Evolutionary conservation across 64 coral and sea anemone species (phyloP), one percentile per base, ranked within the genome.

Genomic region (Cladopsammia gracilis): DNA sequence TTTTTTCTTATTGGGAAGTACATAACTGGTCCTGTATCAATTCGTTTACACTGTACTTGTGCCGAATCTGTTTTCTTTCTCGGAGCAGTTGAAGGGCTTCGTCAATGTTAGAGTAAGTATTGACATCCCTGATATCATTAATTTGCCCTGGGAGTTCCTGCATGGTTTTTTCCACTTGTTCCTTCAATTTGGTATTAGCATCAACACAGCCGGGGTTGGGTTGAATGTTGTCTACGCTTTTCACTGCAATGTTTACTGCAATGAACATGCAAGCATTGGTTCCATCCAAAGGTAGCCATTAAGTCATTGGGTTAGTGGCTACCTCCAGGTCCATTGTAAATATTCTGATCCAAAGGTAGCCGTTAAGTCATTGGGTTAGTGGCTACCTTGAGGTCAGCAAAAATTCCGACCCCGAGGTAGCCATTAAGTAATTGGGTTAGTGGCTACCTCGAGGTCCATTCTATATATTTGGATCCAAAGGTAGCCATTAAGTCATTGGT

Each of bases 21-120:
- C 75, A 78, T 15, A 78, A 58, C 53, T 78, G 75, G 44, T 78
- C 75, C 47, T 49, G 13, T 22, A 78, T 51, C 75, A 78, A 4
- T 16, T 78, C 75, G 12, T 2, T 51, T 47, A 75, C 8, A 6
- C 18, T 20, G 44, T n/a, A 78, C 18, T 43, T 52, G 48, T 78
- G 15, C 53, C 53, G 0, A 58, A 78, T 49, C 53, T 49, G 14
- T 23, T 58, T 58, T 50, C 53, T 51, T 78, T 78, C 53, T 52
- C 18, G 14, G 15, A 78, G 53, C 4, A 78, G 75, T 25, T 78
- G 75, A 19, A 78, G 44, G 18, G 75, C 16, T 50, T 78, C 7
- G 7, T 78, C 75, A 10, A 53, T 58, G 15, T 78, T 78, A 52
- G 10, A 78, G 75, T 52, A 78, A 8, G 18, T 58, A 78, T 16